Conservation (phyloP, 1,140 invertebrate species). For the Drosophila pandora region DNA sequence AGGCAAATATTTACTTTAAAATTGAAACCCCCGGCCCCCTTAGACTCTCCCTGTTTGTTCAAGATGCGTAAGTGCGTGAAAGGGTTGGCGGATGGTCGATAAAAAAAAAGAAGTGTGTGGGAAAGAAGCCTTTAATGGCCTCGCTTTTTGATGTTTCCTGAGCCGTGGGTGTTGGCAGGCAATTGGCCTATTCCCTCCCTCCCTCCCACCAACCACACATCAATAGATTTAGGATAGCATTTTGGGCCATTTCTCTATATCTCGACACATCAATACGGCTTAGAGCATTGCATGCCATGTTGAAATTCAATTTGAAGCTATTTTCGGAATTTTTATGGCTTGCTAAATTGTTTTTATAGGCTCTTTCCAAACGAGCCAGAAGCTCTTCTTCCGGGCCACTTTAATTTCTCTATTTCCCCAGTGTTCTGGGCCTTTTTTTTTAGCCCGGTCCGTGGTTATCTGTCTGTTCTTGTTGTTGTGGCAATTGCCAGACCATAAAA, state of each 20-base stretch:
- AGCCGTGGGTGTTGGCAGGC: constrained; percentile 62
- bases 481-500: constrained; percentile 82
- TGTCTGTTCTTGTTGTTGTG: constrained; percentile 22
- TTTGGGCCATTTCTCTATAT: constrained; percentile 26
- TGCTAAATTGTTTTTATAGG: constrained; percentile 81
- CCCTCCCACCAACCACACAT: constrained; percentile 24
- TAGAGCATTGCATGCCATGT: constrained; percentile 34
- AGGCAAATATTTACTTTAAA: constrained; percentile 83
- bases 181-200: constrained; percentile 33
- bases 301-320: constrained; percentile 73
- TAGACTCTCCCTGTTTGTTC: constrained; percentile 46
- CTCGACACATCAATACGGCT: constrained; percentile 42
- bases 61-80: constrained; percentile 76
- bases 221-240: constrained; percentile 24
- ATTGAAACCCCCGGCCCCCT: constrained; percentile 55
- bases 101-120: constrained; percentile 27
- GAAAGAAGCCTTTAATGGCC: constrained; percentile 69
- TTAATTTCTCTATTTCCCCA: constrained; percentile 75
- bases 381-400: constrained; percentile 41
- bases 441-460: constrained; percentile 1
- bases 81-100: constrained; percentile 54
- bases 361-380: constrained; percentile 20
- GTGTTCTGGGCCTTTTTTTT: constrained; percentile 10
- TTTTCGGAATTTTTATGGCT: constrained; percentile 77
- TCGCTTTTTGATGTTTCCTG: constrained; percentile 68